phyloP scores from a whole-genome alignment of 37 sponge, comb jelly and placozoan species.

The Trichoplax adhaerens region DNA sequence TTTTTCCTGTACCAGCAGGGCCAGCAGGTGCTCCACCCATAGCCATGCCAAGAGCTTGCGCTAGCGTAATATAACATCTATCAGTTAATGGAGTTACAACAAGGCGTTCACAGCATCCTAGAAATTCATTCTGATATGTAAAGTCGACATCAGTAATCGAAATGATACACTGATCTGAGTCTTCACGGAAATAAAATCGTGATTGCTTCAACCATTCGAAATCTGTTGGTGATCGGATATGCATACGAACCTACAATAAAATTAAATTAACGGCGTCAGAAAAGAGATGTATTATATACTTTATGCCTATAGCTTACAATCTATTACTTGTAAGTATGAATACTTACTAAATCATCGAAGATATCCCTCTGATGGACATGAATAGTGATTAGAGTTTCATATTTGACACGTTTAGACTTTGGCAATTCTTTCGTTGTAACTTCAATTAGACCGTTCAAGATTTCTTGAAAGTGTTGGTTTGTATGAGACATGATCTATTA shows the following conservation, averaged over 20 bases:
- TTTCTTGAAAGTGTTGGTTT: constrained; percentile 56
- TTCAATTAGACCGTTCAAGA: constrained; percentile 71
- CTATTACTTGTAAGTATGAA: neutral
- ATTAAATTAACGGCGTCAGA: neutral
- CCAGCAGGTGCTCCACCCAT: constrained; percentile 98
- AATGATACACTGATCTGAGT: constrained; percentile 54
- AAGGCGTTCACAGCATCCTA: constrained; percentile 90
- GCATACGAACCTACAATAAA: constrained; percentile 40
- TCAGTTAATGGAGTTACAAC: constrained; percentile 98
- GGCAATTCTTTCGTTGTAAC: constrained; percentile 58
- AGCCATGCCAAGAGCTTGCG: constrained; percentile 93
- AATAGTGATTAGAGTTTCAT: constrained; percentile 82
- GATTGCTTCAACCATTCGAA: constrained; percentile 98
- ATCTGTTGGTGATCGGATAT: constrained; percentile 52
- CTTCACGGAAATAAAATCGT: constrained; percentile 89
- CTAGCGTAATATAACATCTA: constrained; percentile 93
- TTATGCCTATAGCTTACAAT: neutral
- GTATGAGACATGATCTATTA: constrained; percentile 38
- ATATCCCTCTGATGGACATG: constrained; percentile 92
- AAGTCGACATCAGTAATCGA: constrained; percentile 94
- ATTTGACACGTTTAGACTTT: constrained; percentile 60
- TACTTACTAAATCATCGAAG: constrained; percentile 58
- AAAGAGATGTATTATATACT: neutral
- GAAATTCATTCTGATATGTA: constrained; percentile 86
- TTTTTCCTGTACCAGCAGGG: constrained; percentile 87